Percentiles rank a stretch among this genome's conserved stretches.
Evolutionary conservation across 2,888 invertebrate species (phyloP).

Genomic region (Mechanitis messenoides): DNA sequence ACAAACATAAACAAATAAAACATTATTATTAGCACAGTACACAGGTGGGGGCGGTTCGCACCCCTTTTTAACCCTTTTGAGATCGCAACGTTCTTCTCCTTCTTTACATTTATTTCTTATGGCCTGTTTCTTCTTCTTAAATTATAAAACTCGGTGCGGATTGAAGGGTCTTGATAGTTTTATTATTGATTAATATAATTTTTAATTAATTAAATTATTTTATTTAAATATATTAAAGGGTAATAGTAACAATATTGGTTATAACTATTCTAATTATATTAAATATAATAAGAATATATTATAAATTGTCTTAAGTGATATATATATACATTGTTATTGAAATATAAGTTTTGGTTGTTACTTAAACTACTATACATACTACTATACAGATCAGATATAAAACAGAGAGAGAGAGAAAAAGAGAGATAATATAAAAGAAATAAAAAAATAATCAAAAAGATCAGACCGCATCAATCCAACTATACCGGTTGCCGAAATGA

Average conservation of each 20-base stretch:
- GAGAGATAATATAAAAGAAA: neutral
- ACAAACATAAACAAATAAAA: constrained; percentile 41
- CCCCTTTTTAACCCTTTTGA: constrained; percentile 74
- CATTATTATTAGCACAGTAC: constrained; percentile 40
- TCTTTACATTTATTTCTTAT: constrained; percentile 78
- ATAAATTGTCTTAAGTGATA: too few species aligned
- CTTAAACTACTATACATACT: too few species aligned
- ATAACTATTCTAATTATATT: too few species aligned
- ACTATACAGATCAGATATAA: too few species aligned
- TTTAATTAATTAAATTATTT: neutral
- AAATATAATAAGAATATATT: too few species aligned
- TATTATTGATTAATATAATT: neutral
- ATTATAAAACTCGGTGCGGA: constrained; percentile 66
- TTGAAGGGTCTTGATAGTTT: constrained; percentile 55
- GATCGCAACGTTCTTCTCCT: constrained; percentile 73
- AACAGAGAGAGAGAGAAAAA: too few species aligned
- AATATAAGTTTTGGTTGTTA: too few species aligned
- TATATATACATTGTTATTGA: too few species aligned
- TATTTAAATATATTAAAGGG: constrained; percentile 13
- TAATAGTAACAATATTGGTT: too few species aligned
- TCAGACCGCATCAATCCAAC: constrained; percentile 39
- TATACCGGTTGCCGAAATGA: constrained; percentile 70
- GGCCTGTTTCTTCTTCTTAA: constrained; percentile 78
- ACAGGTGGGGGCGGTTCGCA: constrained; percentile 64
- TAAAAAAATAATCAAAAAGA: constrained; percentile 27